phyloP scores from a whole-genome alignment of 2,888 invertebrate species.

The Axea sp. region DNA sequence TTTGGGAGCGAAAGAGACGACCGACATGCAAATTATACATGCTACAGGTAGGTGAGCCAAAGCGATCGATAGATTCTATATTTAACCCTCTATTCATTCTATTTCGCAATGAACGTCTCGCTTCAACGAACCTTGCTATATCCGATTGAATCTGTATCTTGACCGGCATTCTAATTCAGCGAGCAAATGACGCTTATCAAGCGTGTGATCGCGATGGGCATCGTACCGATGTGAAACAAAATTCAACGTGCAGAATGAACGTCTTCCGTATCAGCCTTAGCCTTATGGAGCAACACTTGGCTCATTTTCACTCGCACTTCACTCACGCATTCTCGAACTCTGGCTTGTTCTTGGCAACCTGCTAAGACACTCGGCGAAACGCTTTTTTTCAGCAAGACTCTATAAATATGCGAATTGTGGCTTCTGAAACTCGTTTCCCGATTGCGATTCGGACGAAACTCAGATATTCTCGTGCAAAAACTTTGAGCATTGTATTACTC shows the following conservation, averaged over 20 bases:
- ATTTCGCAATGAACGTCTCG: conserved; percentile 60
- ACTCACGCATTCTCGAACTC: conserved; percentile 31
- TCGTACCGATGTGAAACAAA: background rate
- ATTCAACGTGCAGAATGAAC: conserved; percentile 18
- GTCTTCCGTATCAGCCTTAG: conserved; percentile 26
- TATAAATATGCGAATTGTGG: background rate
- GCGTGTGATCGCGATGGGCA: conserved; percentile 12
- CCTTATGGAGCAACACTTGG: conserved; percentile 53
- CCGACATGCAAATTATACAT: conserved; percentile 68
- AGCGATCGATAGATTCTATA: conserved; percentile 69
- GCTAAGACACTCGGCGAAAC: conserved; percentile 24
- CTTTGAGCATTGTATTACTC: too few species aligned
- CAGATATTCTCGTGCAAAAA: too few species aligned
- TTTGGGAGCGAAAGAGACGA: conserved; percentile 62
- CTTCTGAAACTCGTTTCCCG: too few species aligned
- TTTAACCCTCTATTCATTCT: conserved; percentile 68
- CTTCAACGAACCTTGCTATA: conserved; percentile 20
- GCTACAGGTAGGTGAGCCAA: conserved; percentile 70
- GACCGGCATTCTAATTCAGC: conserved; percentile 35
- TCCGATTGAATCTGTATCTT: conserved; percentile 39
- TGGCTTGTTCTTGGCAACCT: conserved; percentile 29
- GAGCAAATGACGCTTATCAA: conserved; percentile 11
- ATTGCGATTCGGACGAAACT: too few species aligned
- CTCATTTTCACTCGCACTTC: conserved; percentile 48
- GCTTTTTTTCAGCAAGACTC: conserved; percentile 4